Base-by-base conservation (phyloP, 1,140 invertebrate genomes). In the Holotrichia oblita region DNA sequence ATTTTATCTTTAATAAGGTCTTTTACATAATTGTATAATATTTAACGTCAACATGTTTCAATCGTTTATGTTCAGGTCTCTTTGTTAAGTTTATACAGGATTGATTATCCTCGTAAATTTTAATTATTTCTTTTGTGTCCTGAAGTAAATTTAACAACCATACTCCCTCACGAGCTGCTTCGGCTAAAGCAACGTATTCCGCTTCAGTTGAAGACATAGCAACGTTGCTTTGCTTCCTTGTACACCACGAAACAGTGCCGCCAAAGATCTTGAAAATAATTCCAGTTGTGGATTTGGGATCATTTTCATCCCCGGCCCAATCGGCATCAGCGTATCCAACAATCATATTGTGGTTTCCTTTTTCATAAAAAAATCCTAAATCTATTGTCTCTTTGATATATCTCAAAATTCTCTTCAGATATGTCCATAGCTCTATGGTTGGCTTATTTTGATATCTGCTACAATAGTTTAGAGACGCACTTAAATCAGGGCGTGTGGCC, bases 261-360 rank as follows among this genome's bases (percentile, higher is more conserved):
- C 77, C 79, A 73, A 72, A 76, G n/a, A 81, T 40, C 69, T 79
- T 77, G 74, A 87, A 86, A 34, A 83, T 77, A 64, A 81, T 86
- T 10, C 86, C 86, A 27, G 84, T 85, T 41, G 83, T 87, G 34
- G 86, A 87, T 81, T 83, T 87, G 41, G 85, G 80, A 42, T 87
- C 83, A 40, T 80, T 24, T 20, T 34, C 81, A 61, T 85, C 81
- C 9, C 73, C 80, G 9, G 82, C 87, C 85, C 87, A 88, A 79
- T 88, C 85, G 3, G 87, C 82, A 83, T 88, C 87, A 27, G 85
- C 84, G 82, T 81, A 88, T 24, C 85, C 85, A 59, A 81, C 75
- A n/a, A 88, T 34, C 41, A 59, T 40, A 48, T 17, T 55, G 61
- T 78, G 44, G 73, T 69, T 44, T 40, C 42, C 34, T 41, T 76